These are phyloP conservation scores for Sepiola atlantica DNA, from an alignment of 2,888 invertebrate species.

Conservation along the genomic window DNA sequence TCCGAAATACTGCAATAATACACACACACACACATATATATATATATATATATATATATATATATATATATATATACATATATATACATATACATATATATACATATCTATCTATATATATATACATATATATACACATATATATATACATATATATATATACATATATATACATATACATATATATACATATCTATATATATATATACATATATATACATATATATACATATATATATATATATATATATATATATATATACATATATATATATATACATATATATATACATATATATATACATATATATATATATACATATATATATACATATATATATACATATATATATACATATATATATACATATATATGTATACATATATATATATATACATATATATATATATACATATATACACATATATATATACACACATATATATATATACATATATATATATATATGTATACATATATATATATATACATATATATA, in stretches of 20 bases:
- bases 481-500: background rate
- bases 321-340: background rate
- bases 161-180: background rate
- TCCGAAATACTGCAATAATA: too few species aligned
- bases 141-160: background rate
- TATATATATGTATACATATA: background rate
- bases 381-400: background rate
- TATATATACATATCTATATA: background rate
- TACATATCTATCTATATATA: too few species aligned
- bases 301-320: background rate
- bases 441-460: background rate
- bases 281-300: background rate
- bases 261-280: background rate
- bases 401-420: background rate
- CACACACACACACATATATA: too few species aligned
- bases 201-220: background rate
- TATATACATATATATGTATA: background rate
- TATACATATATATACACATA: background rate
- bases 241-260: background rate
- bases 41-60: too few species aligned
- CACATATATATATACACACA: background rate
- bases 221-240: background rate
- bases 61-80: too few species aligned
- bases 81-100: too few species aligned
- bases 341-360: background rate